Evolutionary conservation across 1,140 invertebrate species (phyloP).

Genomic region (Phymorhynchus buccinoides): DNA sequence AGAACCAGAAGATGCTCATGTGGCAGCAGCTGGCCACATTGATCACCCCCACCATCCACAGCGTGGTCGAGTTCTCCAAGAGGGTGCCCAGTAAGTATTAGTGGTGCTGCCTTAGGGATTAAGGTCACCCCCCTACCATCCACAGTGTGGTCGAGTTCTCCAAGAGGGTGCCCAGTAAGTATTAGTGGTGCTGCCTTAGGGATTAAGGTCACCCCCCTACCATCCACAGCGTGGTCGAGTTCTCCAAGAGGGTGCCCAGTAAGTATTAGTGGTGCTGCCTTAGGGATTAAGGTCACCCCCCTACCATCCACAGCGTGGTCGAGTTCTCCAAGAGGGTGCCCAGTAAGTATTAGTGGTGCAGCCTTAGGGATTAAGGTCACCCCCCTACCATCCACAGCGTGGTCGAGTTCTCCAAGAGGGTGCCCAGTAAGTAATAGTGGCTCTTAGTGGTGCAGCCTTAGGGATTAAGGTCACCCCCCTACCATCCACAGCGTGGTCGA

Average conservation of each 20-base stretch:
- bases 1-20: slow-evolving; percentile 69
- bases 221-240: slow-evolving; percentile 99
- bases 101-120: too few species aligned
- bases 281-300: too few species aligned
- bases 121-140: slow-evolving; percentile 92
- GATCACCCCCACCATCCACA: slow-evolving; percentile 94
- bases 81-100: slow-evolving; percentile 85
- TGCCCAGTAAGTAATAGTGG: slow-evolving; percentile 81
- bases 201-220: too few species aligned
- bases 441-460: too few species aligned
- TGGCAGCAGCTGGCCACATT: slow-evolving; percentile 97
- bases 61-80: slow-evolving; percentile 99
- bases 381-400: slow-evolving; percentile 96
- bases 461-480: too few species aligned
- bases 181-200: too few species aligned
- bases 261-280: too few species aligned
- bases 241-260: slow-evolving; percentile 95
- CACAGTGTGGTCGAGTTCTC: slow-evolving; percentile 99
- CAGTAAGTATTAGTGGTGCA: too few species aligned
- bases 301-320: slow-evolving; percentile 97
- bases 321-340: slow-evolving; percentile 99
- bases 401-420: slow-evolving; percentile 99
- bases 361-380: too few species aligned
- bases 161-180: slow-evolving; percentile 89
- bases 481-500: slow-evolving; percentile 99